These are phyloP conservation scores for Megaustenia siamemsis DNA, from an alignment of 2,888 invertebrate species.

Conservation along the genomic window DNA sequence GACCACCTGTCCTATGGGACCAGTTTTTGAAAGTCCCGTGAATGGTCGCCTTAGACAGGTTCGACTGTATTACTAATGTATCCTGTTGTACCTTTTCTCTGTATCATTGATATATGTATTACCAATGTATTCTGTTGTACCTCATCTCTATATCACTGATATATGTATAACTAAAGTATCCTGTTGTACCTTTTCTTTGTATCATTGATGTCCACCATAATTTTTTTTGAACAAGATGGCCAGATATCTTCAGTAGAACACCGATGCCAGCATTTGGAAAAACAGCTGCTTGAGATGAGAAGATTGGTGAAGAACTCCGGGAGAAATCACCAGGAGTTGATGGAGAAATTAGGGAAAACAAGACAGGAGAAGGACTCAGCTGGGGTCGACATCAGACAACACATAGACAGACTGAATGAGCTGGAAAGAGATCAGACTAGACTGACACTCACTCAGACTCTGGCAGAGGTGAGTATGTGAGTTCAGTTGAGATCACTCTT, in stretches of 20 bases:
- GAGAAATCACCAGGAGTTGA: conserved; percentile 66
- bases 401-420: conserved; percentile 74
- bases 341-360: conserved; percentile 59
- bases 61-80: too few species aligned
- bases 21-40: too few species aligned
- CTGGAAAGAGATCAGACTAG: conserved; percentile 76
- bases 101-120: too few species aligned
- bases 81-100: too few species aligned
- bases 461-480: conserved; percentile 76
- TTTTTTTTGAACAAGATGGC: conserved; percentile 72
- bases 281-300: conserved; percentile 78
- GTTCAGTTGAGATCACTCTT: too few species aligned
- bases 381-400: conserved; percentile 58
- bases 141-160: too few species aligned
- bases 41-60: too few species aligned
- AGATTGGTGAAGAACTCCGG: conserved; percentile 75
- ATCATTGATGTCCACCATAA: too few species aligned
- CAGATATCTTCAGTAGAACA: conserved; percentile 76
- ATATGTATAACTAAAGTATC: too few species aligned
- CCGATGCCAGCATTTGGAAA: conserved; percentile 75
- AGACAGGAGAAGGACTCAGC: conserved; percentile 49
- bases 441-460: conserved; percentile 75
- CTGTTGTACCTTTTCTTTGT: too few species aligned
- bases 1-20: too few species aligned
- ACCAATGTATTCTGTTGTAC: too few species aligned